Evolutionary conservation across 2,113 vertebrate species (phyloP), one percentile per base, ranked within the genome.

Genomic region (Lycaon pictus): DNA sequence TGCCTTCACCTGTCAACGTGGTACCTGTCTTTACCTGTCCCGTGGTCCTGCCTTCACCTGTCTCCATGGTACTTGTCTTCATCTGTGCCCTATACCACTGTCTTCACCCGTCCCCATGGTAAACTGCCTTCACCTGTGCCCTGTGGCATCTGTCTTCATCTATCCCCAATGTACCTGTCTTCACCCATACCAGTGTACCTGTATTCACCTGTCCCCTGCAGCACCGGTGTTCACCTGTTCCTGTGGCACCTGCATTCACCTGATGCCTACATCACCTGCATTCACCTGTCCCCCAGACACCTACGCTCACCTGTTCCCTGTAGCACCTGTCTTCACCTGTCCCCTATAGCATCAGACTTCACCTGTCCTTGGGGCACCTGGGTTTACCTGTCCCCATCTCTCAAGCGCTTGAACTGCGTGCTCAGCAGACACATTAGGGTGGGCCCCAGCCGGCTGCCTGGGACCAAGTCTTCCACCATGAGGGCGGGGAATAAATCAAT

Each of bases 401-500:
- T 98, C 55, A 99, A 97, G 2, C 99, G 99, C 96, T 98, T 99
- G 96, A 99, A 99, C 97, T 99, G 99, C 8, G 99, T 98, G 76
- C 98, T 98, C 79, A 99, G 99, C 92, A 99, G 98, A 96, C 99
- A 99, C 99, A 99, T 99, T 80, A 99, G 98, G 4, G 99, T 99
- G 23, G 99, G 99, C 11, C 99, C 99, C 96, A 99, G 82, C 55
- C 99, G 98, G 97, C 99, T 99, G 25, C 99, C 99, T 0, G 99
- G 99, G 81, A 99, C 99, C 95, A 99, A 97, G 92, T 99, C 99
- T 98, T 99, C 99, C 76, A 99, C 99, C 99, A 99, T 99, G 90
- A 99, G 98, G n/a, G 99, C 99, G 1, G 99, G 99, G 98, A 99
- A 99, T 8, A 99, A 96, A 98, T 99, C 99, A 19, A 99, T 98